These are phyloP conservation scores for Lochmaea capreae DNA, from an alignment of 2,888 invertebrate genomes.

Conservation along the genomic window DNA sequence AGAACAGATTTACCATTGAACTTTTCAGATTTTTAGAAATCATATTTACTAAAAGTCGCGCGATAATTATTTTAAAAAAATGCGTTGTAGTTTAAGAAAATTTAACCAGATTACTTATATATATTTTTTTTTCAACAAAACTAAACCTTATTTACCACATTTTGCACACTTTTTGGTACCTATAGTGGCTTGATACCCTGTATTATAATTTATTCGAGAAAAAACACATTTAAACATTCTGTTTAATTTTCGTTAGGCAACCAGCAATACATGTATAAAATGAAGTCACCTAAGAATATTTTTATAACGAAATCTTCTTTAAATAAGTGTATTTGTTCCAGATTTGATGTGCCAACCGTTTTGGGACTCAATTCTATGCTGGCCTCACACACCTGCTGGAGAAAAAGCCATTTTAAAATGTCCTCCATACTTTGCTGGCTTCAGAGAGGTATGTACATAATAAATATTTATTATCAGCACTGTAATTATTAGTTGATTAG, in stretches of 20 bases:
- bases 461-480: not conserved
- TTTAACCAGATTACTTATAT: no score
- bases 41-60: no score
- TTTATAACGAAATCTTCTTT: not conserved
- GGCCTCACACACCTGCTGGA: slow-evolving; percentile 68
- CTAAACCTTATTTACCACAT: no score
- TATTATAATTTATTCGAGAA: no score
- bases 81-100: no score
- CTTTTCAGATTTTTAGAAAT: not conserved
- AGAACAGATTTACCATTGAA: not conserved
- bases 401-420: slow-evolving; percentile 65
- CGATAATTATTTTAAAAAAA: no score
- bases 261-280: no score
- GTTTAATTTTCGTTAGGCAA: no score
- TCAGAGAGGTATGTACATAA: slow-evolving; percentile 47
- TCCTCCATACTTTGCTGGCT: slow-evolving; percentile 69
- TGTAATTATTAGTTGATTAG: not conserved
- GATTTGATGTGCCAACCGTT: slow-evolving; percentile 66
- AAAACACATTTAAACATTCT: no score
- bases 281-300: not conserved
- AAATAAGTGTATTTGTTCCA: slow-evolving; percentile 46
- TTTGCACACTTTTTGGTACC: no score
- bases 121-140: no score
- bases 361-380: slow-evolving; percentile 71
- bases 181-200: no score